Base-by-base conservation (phyloP, 2,888 invertebrate species). In the Heterodera filipjevi region DNA sequence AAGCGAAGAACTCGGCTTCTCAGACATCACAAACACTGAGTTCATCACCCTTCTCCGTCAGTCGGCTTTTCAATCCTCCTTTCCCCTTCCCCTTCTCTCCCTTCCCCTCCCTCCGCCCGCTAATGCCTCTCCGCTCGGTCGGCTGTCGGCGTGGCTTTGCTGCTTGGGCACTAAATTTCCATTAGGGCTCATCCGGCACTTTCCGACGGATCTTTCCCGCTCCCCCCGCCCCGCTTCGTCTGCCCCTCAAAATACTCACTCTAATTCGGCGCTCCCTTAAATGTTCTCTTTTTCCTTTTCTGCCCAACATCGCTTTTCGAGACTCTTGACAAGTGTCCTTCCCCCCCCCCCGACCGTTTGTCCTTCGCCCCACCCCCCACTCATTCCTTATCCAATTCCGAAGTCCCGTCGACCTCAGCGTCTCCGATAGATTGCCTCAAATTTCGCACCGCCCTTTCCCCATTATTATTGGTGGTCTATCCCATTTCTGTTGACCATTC, bases 391-490 rank as follows among this genome's bases (percentile, higher is more conserved):
- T 8, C 49, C 49, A 14, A 49, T 49, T 49, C 19, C 19, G 16
- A 49, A 49, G 49, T 49, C 16, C 16, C 49, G 16, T 49, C 44
- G 44, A 44, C 44, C 32, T 19, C 66, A 39, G 39, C 12, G 39
- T 39, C 39, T 39, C 66, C 68, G 68, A 68, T 68, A 35, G 16
- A 68, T 68, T 68, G 68, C 68, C 68, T 68, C 68, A 68, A 68
- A 68, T 68, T 68, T 68, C 14, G 59, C 68, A 27, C 68, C n/a
- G n/a, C n/a, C n/a, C 66, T 1, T 32, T 27, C 66, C 12, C 27
- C 66, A 10, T n/a, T n/a, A 32, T n/a, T 33, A 3, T 30, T 27
- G n/a, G 16, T 14, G 16, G 30, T 14, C 19, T 32, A 33, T 27
- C 19, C 32, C 19, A 33, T 68, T 68, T 12, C 33, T 35, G 33